Percentiles rank a stretch among this genome's conserved stretches.
Evolutionary conservation across 2,113 vertebrate species (phyloP).

Genomic region (Pontoporia blainvillei): DNA sequence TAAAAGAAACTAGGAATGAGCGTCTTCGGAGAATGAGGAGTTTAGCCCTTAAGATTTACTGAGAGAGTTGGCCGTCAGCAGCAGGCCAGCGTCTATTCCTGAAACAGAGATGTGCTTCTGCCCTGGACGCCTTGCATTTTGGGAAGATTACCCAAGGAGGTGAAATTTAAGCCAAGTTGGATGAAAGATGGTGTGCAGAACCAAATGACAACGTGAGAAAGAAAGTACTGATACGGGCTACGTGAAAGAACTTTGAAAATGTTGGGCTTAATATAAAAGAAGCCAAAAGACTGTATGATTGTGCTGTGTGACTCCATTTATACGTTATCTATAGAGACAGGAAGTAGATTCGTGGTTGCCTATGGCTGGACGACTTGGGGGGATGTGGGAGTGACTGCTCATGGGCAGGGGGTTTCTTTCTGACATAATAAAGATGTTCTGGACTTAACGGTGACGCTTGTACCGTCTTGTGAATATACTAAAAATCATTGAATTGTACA

Average conservation of each 20-base stretch:
- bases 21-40: background rate
- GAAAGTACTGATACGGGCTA: background rate
- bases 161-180: no score
- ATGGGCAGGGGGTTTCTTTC: background rate
- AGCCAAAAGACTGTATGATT: accelerated
- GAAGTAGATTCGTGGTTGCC: accelerated
- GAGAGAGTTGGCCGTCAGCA: background rate
- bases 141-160: background rate
- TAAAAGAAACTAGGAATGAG: accelerated
- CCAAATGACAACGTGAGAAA: background rate
- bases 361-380: background rate
- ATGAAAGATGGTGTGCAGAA: background rate
- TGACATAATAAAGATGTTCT: background rate
- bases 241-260: accelerated
- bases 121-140: accelerated
- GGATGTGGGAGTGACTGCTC: accelerated
- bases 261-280: background rate
- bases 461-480: background rate
- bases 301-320: accelerated
- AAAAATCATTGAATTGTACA: background rate
- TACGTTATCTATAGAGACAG: accelerated
- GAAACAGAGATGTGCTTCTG: accelerated
- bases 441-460: background rate
- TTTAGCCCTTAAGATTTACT: background rate
- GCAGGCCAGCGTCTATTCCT: background rate